phyloP scores from a whole-genome alignment of 2,888 invertebrate genomes.

The Drosophila pullipes region DNA sequence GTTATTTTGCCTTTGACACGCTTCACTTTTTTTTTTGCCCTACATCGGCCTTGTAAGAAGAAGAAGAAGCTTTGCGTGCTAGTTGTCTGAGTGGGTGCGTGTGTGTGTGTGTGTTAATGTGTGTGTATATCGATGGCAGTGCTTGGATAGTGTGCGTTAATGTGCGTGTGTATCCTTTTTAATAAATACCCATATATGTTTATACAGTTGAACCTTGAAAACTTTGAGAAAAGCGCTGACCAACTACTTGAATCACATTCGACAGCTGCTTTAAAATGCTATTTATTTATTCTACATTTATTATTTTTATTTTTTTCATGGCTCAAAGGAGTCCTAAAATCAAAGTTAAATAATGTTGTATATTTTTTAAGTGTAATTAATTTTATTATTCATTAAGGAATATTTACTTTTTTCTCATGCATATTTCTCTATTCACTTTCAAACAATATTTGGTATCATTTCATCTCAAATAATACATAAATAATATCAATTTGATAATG shows the following conservation, averaged over 20 bases:
- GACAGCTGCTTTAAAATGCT: background rate
- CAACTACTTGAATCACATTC: background rate
- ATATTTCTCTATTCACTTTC: background rate
- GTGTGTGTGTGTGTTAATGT: slow-evolving; percentile 13
- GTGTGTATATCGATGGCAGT: slow-evolving; percentile 24
- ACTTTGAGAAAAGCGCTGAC: background rate
- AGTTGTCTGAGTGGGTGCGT: slow-evolving; percentile 1
- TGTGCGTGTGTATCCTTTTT: slow-evolving; percentile 1
- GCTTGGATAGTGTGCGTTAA: slow-evolving; percentile 1
- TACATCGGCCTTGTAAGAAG: slow-evolving; percentile 43
- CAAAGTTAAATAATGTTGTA: accelerated
- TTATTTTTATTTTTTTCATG: background rate
- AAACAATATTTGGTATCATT: background rate
- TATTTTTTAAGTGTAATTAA: background rate
- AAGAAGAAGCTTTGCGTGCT: slow-evolving; percentile 17
- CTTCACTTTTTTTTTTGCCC: slow-evolving; percentile 29
- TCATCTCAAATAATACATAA: background rate
- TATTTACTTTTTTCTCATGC: background rate
- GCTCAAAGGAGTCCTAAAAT: background rate
- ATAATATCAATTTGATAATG: background rate
- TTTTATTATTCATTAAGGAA: background rate
- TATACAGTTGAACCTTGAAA: background rate
- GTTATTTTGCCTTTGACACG: slow-evolving; percentile 34
- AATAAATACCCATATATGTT: background rate
- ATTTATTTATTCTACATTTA: background rate